A percentile compares a stretch with the other conserved stretches of the same genome.
Evolutionary conservation across 2,888 invertebrate genomes (phyloP).

Genomic region (Eupeodes latifasciatus): DNA sequence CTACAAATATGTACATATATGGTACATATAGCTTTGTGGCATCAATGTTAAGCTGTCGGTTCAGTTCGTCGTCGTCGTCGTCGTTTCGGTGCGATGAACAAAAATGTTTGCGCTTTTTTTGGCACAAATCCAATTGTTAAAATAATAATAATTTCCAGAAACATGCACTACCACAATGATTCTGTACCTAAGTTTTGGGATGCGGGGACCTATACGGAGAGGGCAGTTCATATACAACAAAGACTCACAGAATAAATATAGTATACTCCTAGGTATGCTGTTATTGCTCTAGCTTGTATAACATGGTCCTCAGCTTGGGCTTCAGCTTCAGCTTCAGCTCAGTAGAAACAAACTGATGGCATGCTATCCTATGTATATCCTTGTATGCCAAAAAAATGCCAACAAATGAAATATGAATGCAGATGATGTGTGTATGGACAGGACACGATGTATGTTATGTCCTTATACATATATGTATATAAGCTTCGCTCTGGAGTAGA

Average conservation of each 20-base stretch:
- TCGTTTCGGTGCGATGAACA: constrained; percentile 69
- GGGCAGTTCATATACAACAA: constrained; percentile 5
- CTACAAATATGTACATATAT: background rate
- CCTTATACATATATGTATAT: too few relatives aligned
- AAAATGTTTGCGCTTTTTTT: constrained; percentile 58
- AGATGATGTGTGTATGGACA: constrained; percentile 62
- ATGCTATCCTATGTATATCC: constrained; percentile 4
- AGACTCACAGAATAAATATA: background rate
- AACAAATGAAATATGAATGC: constrained; percentile 66
- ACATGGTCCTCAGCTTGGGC: constrained; percentile 36
- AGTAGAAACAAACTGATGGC: constrained; percentile 4
- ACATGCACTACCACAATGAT: constrained; percentile 28
- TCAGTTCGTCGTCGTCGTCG: background rate
- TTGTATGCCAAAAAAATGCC: constrained; percentile 59
- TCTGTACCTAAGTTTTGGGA: background rate
- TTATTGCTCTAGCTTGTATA: constrained; percentile 32
- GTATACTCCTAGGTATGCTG: background rate
- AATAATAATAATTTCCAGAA: constrained; percentile 68
- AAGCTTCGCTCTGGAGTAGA: constrained; percentile 11
- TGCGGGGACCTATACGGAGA: background rate
- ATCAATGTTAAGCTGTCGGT: constrained; percentile 40
- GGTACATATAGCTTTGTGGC: constrained; percentile 14
- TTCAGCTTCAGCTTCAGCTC: too few relatives aligned
- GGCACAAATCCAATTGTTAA: constrained; percentile 74
- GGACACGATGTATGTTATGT: constrained; percentile 37